Percentiles rank a stretch among this genome's conserved stretches.
phyloP scores from a whole-genome alignment of 2,888 invertebrate species.

The Mesodorylaimus sp. region DNA sequence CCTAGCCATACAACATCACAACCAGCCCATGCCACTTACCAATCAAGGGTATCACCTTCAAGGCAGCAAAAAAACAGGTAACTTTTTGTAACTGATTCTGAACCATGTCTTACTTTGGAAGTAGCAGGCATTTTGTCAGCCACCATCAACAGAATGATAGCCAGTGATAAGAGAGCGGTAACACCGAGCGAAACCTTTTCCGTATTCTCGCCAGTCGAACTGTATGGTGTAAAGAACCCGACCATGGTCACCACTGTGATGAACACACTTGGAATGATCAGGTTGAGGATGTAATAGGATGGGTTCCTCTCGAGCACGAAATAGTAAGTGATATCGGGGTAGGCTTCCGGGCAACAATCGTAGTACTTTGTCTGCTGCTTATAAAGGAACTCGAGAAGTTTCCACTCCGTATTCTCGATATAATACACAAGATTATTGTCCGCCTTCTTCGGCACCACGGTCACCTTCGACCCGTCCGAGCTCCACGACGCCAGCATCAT shows the following conservation, averaged over 20 bases:
- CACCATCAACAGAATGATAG: slow-evolving; percentile 20
- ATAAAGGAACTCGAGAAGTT: slow-evolving; percentile 19
- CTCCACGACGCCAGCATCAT: slow-evolving; percentile 26
- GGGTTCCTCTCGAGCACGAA: slow-evolving; percentile 22
- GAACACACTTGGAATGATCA: slow-evolving; percentile 25
- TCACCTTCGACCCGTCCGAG: slow-evolving; percentile 23
- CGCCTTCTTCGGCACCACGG: background rate
- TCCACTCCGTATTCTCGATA: slow-evolving; percentile 25
- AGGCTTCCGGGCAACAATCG: slow-evolving; percentile 25
- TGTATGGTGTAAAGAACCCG: slow-evolving; percentile 27
- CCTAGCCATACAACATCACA: too few relatives aligned
- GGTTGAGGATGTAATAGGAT: slow-evolving; percentile 24
- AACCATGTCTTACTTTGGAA: slow-evolving; percentile 23
- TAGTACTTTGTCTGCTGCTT: slow-evolving; percentile 12
- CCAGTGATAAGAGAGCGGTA: slow-evolving; percentile 24
- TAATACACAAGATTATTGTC: slow-evolving; percentile 22
- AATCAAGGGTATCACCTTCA: slow-evolving; percentile 24
- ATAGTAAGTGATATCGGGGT: slow-evolving; percentile 24
- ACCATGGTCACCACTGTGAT: slow-evolving; percentile 27
- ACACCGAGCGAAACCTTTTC: slow-evolving; percentile 25
- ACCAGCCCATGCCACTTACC: slow-evolving; percentile 14
- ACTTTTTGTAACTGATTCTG: slow-evolving; percentile 20
- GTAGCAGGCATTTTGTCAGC: slow-evolving; percentile 24
- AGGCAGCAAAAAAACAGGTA: slow-evolving; percentile 23
- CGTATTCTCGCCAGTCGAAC: slow-evolving; percentile 26